Base-by-base conservation (phyloP, 2,797 vertebrate species). In the Oreortyx pictus region DNA sequence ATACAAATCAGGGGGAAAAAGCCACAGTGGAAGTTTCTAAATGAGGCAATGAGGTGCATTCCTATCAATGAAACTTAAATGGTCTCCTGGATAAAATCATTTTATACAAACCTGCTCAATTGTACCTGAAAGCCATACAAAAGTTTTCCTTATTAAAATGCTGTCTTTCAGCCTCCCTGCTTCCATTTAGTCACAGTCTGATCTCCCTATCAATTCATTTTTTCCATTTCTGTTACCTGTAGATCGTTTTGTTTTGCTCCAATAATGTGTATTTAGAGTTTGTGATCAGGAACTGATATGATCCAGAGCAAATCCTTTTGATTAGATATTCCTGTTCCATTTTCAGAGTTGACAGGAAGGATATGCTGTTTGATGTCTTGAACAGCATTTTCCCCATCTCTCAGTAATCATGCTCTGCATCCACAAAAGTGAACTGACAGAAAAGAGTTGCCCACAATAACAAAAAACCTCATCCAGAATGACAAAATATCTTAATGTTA, bases 271-370 rank as follows among this genome's bases (percentile, higher is more conserved):
- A 68, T 96, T 97, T 96, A 94, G 13, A 61, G 81, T 92, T 89
- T 96, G 80, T 23, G 39, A 92, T 92, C 88, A 98, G 98, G 97
- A 98, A 98, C 96, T 95, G 97, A 98, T 97, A 97, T 92, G 96
- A 96, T 98, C 96, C 97, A 95, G 96, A 97, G 98, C 97, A 98
- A 98, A 98, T 95, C 94, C 90, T 94, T 97, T 96, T 98, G 97
- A 98, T 98, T 98, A 97, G 97, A 97, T 96, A 97, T 98, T 98
- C 95, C 96, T 97, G 91, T 96, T 97, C 92, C 76, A 94, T 83
- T 73, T 60, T 89, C 83, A 88, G 62, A 85, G 88, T 90, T 97
- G 94, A 96, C 94, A 97, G 97, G 96, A 98, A 97, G 97, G 95
- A 97, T 97, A 98, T 95, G 93, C 89, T 96, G 97, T 97, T 96